These are phyloP conservation scores for Prunella strophiata DNA, from an alignment of 2,797 vertebrate species.

Conservation along the genomic window DNA sequence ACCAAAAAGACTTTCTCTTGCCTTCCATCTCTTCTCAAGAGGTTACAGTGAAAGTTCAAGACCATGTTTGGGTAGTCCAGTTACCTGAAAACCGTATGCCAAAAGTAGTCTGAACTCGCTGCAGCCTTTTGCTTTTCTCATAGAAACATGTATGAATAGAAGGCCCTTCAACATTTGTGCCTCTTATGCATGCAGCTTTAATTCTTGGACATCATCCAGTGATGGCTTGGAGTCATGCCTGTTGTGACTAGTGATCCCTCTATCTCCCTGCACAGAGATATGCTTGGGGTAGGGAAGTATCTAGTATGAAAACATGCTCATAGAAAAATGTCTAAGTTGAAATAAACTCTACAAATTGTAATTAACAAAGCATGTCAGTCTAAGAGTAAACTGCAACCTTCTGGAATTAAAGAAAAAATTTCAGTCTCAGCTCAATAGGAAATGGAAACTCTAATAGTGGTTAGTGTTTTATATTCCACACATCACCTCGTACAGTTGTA, in stretches of 20 bases:
- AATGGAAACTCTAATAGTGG: neutral
- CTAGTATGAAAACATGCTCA: neutral
- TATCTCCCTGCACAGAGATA: conserved; percentile 6
- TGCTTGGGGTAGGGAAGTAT: neutral
- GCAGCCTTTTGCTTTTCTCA: neutral
- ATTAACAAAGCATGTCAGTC: neutral
- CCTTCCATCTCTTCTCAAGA: neutral
- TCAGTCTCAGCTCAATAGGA: neutral
- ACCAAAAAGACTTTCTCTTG: neutral
- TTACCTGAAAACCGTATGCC: neutral
- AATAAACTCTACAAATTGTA: neutral
- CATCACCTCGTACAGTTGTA: neutral
- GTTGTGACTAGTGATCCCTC: conserved; percentile 43
- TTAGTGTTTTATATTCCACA: neutral
- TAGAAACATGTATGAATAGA: neutral
- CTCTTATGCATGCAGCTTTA: neutral
- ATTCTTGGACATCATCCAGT: conserved; percentile 36
- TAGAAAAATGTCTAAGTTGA: neutral
- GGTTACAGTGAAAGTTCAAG: neutral
- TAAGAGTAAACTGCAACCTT: neutral
- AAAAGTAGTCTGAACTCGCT: neutral
- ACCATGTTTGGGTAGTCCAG: neutral
- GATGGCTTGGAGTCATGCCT: neutral
- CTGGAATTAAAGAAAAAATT: neutral
- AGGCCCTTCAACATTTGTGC: neutral